Evolutionary conservation across 1,140 invertebrate genomes (phyloP), one percentile per base, ranked within the genome.

Genomic region (Drosophila nigromelanica): DNA sequence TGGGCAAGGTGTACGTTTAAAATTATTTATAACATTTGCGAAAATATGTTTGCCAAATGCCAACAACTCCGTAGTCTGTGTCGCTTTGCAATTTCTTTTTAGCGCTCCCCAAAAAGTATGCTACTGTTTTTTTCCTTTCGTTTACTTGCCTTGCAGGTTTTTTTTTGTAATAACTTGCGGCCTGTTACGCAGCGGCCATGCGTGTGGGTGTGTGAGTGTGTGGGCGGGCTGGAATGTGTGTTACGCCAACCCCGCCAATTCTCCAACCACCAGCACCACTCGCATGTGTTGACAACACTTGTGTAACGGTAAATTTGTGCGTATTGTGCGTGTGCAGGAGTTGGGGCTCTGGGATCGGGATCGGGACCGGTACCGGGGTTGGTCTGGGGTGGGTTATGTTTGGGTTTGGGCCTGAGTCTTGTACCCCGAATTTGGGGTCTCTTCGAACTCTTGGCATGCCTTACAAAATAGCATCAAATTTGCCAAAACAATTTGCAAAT

Each of bases 11-110:
- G 81, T 87, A 69, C 62, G 74, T 89, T 89, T 89, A 89, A 90
- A 83, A 90, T 90, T 90, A 90, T 90, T 90, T 90, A 90, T 76
- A 90, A 85, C 83, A 76, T 90, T 90, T 81, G 83, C 76, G 62
- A 79, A 89, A 87, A 87, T 87, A 87, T 87, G 83, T 87, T 87
- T 87, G 82, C 73, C 76, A 54, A 87, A 78, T 85, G 73, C 66
- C 73, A 73, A 73, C 59, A 67, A 66, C 30, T 56, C 18, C 37
- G 58, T 27, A 47, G 71, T 27, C 52, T 68, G 58, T 61, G 69
- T 55, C 62, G 69, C 40, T 61, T 56, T 62, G 73, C 70, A 73
- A 76, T 70, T 78, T 71, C 54, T 78, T 74, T 77, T 69, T 50
- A 47, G 37, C 63, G 47, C 63, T 40, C 70, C 55, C 62, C 1